Evolutionary conservation across 2,797 vertebrate genomes (phyloP).

Genomic region (Heterohyrax brucei): DNA sequence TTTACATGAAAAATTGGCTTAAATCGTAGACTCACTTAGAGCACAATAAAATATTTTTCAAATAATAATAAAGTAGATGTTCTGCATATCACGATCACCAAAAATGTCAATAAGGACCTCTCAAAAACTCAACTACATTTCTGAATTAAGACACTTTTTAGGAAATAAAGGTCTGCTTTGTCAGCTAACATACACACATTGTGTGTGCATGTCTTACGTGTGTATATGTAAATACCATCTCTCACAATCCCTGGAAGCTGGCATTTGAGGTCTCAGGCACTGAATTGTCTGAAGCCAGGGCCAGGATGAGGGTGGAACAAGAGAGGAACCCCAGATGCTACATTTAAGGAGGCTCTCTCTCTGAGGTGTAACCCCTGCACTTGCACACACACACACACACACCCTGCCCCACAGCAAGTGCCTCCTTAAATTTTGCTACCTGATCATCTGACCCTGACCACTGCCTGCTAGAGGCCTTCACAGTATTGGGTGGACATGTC

Average conservation of each 20-base stretch:
- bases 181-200: neutral
- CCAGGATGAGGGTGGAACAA: no score
- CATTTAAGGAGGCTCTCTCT: neutral
- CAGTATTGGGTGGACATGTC: no score
- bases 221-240: neutral
- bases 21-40: no score
- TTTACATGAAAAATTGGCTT: no score
- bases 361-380: no score
- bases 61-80: no score
- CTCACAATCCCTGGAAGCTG: neutral
- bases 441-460: neutral
- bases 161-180: neutral
- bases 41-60: no score
- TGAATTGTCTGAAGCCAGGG: neutral
- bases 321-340: accelerated
- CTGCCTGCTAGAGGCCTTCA: neutral
- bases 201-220: no score
- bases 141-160: neutral
- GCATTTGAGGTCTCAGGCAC: neutral
- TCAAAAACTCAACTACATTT: neutral
- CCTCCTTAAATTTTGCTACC: neutral
- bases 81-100: neutral
- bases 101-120: neutral
- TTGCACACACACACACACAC: no score
- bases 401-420: neutral